Base-by-base conservation (phyloP, 2,888 invertebrate genomes). In the Chouioia cunea region DNA sequence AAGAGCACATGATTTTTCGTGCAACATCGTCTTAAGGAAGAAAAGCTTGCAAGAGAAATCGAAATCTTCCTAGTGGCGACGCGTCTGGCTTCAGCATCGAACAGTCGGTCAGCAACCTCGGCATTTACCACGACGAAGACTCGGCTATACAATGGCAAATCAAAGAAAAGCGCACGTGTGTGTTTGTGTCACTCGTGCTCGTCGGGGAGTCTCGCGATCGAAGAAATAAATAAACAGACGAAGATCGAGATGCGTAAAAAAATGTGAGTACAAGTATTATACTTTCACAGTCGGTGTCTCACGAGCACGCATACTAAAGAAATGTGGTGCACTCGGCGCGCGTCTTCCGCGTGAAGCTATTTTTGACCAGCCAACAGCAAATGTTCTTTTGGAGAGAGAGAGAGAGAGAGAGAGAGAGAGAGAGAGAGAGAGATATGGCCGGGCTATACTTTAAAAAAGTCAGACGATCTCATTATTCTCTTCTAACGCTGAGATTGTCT, bases 261-360 rank as follows among this genome's bases (percentile, higher is more conserved):
- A 73, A 73, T 70, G 66, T 63, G 62, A 66, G 70, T 50, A 53
- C 62, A 54, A 53, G 62, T 16, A 16, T 36, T 27, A 23, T 16
- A 50, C 36, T 44, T 15, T 23, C 59, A 46, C 43, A 23, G 47
- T 44, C 36, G 27, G 6, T 6, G 27, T 47, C 15, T 18, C 23
- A 43, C 36, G 47, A 60, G 52, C 71, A 68, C 68, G 65, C 6
- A n/a, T n/a, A n/a, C n/a, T n/a, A n/a, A n/a, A n/a, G n/a, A n/a
- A n/a, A n/a, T n/a, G n/a, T n/a, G n/a, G n/a, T 27, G 27, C 27
- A 27, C 4, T 27, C 27, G 27, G 27, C 52, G 66, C 59, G 68
- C 71, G 73, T 72, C 76, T 77, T 77, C 77, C 77, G 77, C 75
- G 73, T 77, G 73, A 15, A 4, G 75, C 77, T 77, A 77, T 77